Base-by-base conservation (phyloP, 2,888 invertebrate species). In the Scaeva pyrastri region DNA sequence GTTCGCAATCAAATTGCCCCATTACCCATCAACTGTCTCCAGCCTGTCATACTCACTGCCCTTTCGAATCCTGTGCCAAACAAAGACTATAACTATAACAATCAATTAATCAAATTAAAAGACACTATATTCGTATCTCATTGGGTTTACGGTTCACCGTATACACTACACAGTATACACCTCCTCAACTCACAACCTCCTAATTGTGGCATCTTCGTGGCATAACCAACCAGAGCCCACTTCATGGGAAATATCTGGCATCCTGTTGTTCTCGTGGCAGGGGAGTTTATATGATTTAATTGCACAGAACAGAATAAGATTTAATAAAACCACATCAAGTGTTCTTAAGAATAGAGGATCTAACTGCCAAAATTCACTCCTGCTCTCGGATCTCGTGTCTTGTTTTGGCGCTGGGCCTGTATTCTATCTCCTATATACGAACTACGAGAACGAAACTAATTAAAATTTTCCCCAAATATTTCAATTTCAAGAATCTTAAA, bases 81-180 rank as follows among this genome's bases (percentile, higher is more conserved):
- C 58, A 43, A 43, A 43, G 43, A 26, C 43, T 26, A 60, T 14
- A 31, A 60, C 36, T 21, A 31, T 31, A 56, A 74, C 62, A 62
- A 78, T 78, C 66, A 72, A 84, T 84, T 79, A 78, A 74, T 84
- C 74, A 84, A 75, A 79, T 75, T 71, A 45, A 66, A 79, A 43
- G 36, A 73, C 52, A 73, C 77, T 31, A 21, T 31, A 21, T 64
- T 72, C 41, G 52, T 60, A 10, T 52, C n/a, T 45, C 48, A 72
- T 68, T 36, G 45, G 41, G 12, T 19, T n/a, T 43, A 43, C 11
- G 21, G 23, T 31, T 7, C 31, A 31, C 31, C 31, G 8, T 31
- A 12, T 4, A 48, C 48, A 43, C n/a, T 10, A 21, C 16, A n/a
- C n/a, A n/a, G n/a, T n/a, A 48, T 16, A 39, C 11, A 45, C 41